Conservation (phyloP, 2,888 invertebrate genomes). For the Apeira syringaria region DNA sequence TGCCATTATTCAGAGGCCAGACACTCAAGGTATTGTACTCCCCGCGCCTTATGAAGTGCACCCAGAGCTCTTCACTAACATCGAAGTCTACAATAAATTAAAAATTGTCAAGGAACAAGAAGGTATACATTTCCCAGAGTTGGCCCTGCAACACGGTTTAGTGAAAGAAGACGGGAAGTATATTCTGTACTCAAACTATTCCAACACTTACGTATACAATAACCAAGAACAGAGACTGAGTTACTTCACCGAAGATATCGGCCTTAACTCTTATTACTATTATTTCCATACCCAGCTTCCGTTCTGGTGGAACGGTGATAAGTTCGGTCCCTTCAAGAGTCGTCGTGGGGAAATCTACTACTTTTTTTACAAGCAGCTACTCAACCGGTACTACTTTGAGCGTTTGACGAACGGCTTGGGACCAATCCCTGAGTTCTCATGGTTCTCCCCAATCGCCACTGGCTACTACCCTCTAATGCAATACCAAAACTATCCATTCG, state of each 20-base stretch:
- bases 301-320: conserved; percentile 84
- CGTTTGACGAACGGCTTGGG: conserved; percentile 86
- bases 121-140: conserved; percentile 49
- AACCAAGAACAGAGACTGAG: conserved; percentile 84
- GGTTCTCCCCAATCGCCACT: conserved; percentile 82
- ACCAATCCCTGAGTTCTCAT: conserved; percentile 85
- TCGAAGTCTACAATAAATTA: conserved; percentile 75
- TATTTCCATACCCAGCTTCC: conserved; percentile 85
- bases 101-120: conserved; percentile 68
- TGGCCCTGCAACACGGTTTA: conserved; percentile 61
- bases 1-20: conserved; percentile 83
- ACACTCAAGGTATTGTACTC: conserved; percentile 81
- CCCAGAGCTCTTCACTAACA: conserved; percentile 86
- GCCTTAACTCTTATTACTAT: conserved; percentile 86
- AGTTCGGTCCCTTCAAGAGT: conserved; percentile 73
- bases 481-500: conserved; percentile 68
- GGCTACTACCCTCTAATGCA: conserved; percentile 55
- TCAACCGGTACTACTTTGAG: conserved; percentile 88
- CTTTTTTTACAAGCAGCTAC: conserved; percentile 86
- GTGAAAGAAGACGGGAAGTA: conserved; percentile 65
- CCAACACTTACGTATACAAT: conserved; percentile 72
- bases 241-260: conserved; percentile 89
- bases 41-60: conserved; percentile 88
- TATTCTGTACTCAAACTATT: conserved; percentile 84
- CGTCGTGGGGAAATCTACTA: conserved; percentile 87